These are phyloP conservation scores for Sceloporus undulatus DNA, from an alignment of 2,113 vertebrate genomes.

Conservation along the genomic window DNA sequence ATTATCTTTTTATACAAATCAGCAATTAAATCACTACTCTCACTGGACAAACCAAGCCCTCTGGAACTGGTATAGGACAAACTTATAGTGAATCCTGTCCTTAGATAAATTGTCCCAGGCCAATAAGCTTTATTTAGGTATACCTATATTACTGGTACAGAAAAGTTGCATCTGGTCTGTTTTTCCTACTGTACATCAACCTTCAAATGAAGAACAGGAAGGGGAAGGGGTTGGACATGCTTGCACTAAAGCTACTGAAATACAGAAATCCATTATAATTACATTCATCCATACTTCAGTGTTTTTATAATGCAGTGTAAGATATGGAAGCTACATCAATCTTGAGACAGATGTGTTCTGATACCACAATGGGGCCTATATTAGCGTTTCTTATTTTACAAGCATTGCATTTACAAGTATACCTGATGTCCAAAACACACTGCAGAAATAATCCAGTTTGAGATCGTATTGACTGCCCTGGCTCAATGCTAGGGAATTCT, in stretches of 20 bases:
- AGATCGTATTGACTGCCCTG: too few species aligned
- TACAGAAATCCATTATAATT: constrained; percentile 29
- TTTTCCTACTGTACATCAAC: background rate
- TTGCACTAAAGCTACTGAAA: background rate
- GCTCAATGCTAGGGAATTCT: too few species aligned
- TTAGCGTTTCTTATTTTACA: too few species aligned
- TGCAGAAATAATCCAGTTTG: too few species aligned
- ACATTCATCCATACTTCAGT: background rate
- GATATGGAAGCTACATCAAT: background rate
- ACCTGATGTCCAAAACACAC: too few species aligned
- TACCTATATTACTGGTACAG: background rate
- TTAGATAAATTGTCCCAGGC: background rate
- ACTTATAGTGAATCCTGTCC: background rate
- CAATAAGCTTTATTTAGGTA: background rate
- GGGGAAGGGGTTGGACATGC: background rate
- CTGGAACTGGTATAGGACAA: background rate
- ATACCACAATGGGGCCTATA: too few species aligned
- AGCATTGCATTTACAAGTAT: too few species aligned
- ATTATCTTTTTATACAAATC: constrained; percentile 17
- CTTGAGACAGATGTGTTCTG: too few species aligned
- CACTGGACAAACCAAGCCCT: background rate
- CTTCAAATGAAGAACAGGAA: background rate
- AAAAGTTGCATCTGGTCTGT: background rate
- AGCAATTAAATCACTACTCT: constrained; percentile 13
- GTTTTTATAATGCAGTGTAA: background rate